A percentile compares a stretch with the other conserved stretches of the same genome.
These are phyloP conservation scores for Pollenia labialis DNA, from an alignment of 2,888 invertebrate genomes.

Conservation along the genomic window DNA sequence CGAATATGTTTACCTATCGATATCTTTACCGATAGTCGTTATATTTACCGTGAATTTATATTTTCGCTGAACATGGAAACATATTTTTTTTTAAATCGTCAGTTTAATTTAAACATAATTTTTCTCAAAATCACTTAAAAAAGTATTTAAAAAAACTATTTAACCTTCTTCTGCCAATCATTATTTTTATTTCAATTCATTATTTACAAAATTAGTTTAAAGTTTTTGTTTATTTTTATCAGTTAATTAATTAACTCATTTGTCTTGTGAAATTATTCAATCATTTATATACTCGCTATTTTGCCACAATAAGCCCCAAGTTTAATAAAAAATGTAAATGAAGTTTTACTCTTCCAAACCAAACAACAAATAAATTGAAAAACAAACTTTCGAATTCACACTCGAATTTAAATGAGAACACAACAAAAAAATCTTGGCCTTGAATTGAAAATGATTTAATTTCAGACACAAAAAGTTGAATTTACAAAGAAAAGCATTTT, in stretches of 20 bases:
- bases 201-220: neutral
- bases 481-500: constrained; percentile 15
- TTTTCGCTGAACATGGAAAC: too few relatives aligned
- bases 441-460: constrained; percentile 52
- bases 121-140: too few relatives aligned
- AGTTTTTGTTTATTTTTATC: constrained; percentile 14
- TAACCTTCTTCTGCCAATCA: neutral
- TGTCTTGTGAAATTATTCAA: neutral
- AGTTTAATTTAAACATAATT: too few relatives aligned
- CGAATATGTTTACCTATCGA: too few relatives aligned
- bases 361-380: constrained; percentile 83
- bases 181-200: neutral
- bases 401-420: constrained; percentile 21
- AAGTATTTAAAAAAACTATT: too few relatives aligned
- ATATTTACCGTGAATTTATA: too few relatives aligned
- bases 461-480: constrained; percentile 1
- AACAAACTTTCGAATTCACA: constrained; percentile 74
- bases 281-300: neutral
- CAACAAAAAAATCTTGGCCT: constrained; percentile 51
- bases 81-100: too few relatives aligned
- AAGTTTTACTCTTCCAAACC: constrained; percentile 86
- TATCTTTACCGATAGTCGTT: too few relatives aligned
- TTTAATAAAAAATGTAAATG: constrained; percentile 58
- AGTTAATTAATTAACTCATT: neutral
- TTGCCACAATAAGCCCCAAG: neutral